Evolutionary conservation across 2,888 invertebrate species (phyloP), one percentile per base, ranked within the genome.

Genomic region (Xestia xanthographa): DNA sequence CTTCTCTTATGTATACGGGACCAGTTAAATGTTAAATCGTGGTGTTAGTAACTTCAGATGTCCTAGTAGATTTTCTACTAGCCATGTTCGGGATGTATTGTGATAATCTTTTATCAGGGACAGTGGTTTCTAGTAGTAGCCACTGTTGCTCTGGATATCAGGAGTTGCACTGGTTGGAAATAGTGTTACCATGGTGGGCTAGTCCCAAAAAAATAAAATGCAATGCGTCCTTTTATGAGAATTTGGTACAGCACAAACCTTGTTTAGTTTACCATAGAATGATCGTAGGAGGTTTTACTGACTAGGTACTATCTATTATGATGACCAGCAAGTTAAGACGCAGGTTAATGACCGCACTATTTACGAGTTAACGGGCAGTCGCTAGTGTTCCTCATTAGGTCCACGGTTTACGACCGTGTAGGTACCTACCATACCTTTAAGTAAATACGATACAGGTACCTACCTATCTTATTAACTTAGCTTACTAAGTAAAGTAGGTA

Each of bases 371-470:
- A 56, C 77, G 48, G 48, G 14, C 65, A 20, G 71, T 56, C 45
- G n/a, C 71, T 53, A 26, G 67, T 66, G 68, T 66, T 77, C 60
- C 65, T 72, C 65, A 72, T 81, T 80, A 76, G 60, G 41, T 76
- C 34, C 65, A 68, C 43, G 38, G 38, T 80, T 81, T 72, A 72
- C 53, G 41, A 72, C 29, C 5, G 6, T 71, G 63, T 67, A n/a
- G 22, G 53, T 69, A 65, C 56, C 50, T 69, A 65, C 56, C 56
- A 76, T 65, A 65, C 65, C 63, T 65, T 26, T 45, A 45, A 77
- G 50, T 66, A 66, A 65, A 77, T 77, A 63, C 14, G n/a, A 48
- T 53, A 69, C 63, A 29, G 45, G 68, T 77, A 41, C 9, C 8
- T 41, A 26, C 6, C 26, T n/a, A n/a, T 68, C n/a, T 29, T 77